These are phyloP conservation scores for Oopsacas minuta DNA, from an alignment of 37 sponge, comb jelly and placozoan species.

Conservation along the genomic window DNA sequence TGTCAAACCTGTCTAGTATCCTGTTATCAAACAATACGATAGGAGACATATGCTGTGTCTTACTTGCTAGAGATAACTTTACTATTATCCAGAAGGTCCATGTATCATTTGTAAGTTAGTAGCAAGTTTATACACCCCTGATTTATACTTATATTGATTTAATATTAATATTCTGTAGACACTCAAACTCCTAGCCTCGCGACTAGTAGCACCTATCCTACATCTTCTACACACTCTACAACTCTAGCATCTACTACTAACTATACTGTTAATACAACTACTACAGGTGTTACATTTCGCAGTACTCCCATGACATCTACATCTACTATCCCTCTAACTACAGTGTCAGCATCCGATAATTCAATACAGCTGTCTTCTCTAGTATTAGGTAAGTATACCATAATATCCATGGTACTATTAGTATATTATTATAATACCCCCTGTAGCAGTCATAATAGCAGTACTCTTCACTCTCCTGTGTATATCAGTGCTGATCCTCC, in stretches of 20 bases:
- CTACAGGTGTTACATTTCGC: neutral
- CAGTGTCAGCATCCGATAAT: neutral
- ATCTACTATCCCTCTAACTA: too few relatives aligned
- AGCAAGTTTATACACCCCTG: neutral
- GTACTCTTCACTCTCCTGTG: neutral
- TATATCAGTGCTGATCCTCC: neutral
- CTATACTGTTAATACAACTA: too few relatives aligned
- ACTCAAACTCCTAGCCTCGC: too few relatives aligned
- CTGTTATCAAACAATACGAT: neutral
- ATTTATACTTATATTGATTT: too few relatives aligned
- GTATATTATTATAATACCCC: neutral
- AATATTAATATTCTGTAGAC: too few relatives aligned
- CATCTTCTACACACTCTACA: too few relatives aligned
- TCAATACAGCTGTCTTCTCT: neutral
- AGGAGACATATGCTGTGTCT: neutral
- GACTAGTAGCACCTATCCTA: too few relatives aligned
- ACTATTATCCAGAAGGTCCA: neutral
- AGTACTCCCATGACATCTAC: neutral
- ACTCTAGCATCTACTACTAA: too few relatives aligned
- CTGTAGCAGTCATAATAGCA: neutral
- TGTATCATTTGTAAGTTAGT: conserved; percentile 2
- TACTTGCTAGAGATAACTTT: neutral
- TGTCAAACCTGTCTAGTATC: neutral
- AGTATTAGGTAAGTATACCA: neutral
- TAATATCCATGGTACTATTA: too few relatives aligned